These are phyloP conservation scores for Nudaria mundana DNA, from an alignment of 2,888 invertebrate genomes.

Conservation along the genomic window DNA sequence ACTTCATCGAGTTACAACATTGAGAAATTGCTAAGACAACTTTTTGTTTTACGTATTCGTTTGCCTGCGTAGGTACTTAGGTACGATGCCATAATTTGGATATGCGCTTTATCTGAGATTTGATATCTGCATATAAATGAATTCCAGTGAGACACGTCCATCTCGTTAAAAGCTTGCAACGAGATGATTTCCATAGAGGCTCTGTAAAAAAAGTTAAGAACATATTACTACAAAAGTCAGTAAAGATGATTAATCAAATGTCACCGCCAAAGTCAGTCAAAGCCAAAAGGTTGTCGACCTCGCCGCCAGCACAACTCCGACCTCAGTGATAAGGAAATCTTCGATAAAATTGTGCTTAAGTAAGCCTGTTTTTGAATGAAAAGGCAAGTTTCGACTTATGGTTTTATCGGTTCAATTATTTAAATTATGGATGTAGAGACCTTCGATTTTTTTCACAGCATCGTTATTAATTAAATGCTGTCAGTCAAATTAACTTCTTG, in stretches of 20 bases:
- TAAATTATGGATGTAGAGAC: conserved; percentile 12
- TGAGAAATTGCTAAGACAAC: too few relatives aligned
- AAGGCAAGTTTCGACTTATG: conserved; percentile 12
- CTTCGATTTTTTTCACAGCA: conserved; percentile 14
- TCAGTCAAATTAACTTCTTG: background rate
- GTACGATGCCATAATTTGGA: too few relatives aligned
- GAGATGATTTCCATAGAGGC: background rate
- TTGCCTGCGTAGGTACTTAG: too few relatives aligned
- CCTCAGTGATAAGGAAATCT: conserved; percentile 1
- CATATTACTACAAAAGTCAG: background rate
- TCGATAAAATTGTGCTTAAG: too few relatives aligned
- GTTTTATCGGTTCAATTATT: conserved; percentile 20
- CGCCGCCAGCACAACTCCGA: background rate
- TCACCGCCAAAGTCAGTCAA: background rate
- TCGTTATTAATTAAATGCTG: background rate
- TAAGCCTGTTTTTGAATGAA: too few relatives aligned
- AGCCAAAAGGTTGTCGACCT: conserved; percentile 1
- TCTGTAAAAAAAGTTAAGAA: background rate
- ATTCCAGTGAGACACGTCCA: too few relatives aligned
- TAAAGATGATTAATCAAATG: background rate
- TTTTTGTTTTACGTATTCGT: too few relatives aligned
- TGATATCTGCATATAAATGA: too few relatives aligned
- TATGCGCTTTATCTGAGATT: too few relatives aligned
- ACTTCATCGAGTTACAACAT: too few relatives aligned
- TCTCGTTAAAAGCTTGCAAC: too few relatives aligned